Evolutionary conservation across 2,888 invertebrate genomes (phyloP).

Genomic region (Drosophila affinis): DNA sequence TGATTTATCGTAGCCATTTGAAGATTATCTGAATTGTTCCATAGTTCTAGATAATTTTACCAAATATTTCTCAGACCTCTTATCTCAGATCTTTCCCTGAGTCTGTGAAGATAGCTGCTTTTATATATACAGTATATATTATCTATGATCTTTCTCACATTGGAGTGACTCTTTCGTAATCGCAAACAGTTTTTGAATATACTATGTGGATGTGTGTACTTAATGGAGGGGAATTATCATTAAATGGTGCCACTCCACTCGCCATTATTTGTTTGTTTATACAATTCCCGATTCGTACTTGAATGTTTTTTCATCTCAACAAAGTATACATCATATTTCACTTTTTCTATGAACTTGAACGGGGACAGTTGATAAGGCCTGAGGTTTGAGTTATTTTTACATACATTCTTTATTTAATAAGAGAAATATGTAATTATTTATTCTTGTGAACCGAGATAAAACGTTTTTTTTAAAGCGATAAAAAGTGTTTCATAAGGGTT

Average conservation of each 20-base stretch:
- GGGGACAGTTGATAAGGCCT: slow-evolving; percentile 13
- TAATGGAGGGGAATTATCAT: slow-evolving; percentile 22
- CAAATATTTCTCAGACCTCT: slow-evolving; percentile 1
- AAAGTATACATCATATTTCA: not conserved
- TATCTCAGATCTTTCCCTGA: slow-evolving; percentile 9
- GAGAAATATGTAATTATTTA: not conserved
- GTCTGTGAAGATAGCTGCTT: not conserved
- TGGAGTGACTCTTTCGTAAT: slow-evolving; percentile 1
- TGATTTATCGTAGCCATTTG: not conserved
- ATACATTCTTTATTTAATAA: not conserved
- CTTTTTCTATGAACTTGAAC: slow-evolving; percentile 34
- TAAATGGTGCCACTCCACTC: slow-evolving; percentile 17
- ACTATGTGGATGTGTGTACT: not conserved
- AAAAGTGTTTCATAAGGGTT: not conserved
- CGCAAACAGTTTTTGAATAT: slow-evolving; percentile 6
- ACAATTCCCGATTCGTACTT: slow-evolving; percentile 1
- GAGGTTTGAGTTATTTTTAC: slow-evolving; percentile 1
- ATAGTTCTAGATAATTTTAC: not conserved
- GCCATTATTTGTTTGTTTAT: slow-evolving; percentile 22
- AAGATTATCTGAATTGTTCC: not conserved
- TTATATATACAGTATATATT: slow-evolving; percentile 1
- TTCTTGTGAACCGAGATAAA: not conserved
- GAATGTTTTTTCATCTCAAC: slow-evolving; percentile 9
- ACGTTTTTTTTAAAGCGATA: not conserved
- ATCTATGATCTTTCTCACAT: slow-evolving; percentile 40